Percentiles rank a stretch among this genome's conserved stretches.
phyloP scores from a whole-genome alignment of 2,797 vertebrate genomes.

The Acanthis flammea region DNA sequence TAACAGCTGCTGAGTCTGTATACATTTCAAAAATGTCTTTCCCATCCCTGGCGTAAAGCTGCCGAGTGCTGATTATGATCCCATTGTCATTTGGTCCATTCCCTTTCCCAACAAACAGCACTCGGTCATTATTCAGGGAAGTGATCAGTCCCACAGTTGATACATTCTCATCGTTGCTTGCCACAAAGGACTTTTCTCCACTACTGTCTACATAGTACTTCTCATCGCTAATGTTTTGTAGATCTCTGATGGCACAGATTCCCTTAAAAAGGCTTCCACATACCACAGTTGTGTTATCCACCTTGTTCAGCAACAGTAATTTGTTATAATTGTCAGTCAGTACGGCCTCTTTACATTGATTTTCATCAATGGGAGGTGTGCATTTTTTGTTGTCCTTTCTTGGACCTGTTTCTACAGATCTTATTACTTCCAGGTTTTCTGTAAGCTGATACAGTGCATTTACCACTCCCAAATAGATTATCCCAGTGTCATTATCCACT shows the following conservation, averaged over 20 bases:
- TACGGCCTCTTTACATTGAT: conserved; percentile 79
- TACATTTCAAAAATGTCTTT: conserved; percentile 92
- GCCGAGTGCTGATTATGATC: conserved; percentile 94
- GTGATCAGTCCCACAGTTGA: conserved; percentile 92
- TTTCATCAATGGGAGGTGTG: conserved; percentile 86
- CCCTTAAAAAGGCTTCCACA: conserved; percentile 94
- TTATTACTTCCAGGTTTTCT: conserved; percentile 71
- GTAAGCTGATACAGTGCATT: conserved; percentile 87
- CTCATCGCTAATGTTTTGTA: conserved; percentile 81
- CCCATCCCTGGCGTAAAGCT: conserved; percentile 82
- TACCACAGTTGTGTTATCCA: conserved; percentile 81
- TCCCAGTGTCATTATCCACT: conserved; percentile 78
- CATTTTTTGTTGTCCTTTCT: conserved; percentile 84
- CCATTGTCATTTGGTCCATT: conserved; percentile 88
- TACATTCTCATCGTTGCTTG: conserved; percentile 89
- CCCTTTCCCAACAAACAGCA: conserved; percentile 94
- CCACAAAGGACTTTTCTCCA: conserved; percentile 93
- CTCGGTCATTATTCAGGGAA: conserved; percentile 43
- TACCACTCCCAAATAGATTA: conserved; percentile 89
- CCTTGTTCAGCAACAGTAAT: conserved; percentile 85
- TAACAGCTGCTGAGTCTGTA: conserved; percentile 88
- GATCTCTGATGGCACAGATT: conserved; percentile 88
- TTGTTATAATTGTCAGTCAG: conserved; percentile 89
- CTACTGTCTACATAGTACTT: conserved; percentile 89
- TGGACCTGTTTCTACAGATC: conserved; percentile 81